Conservation (phyloP, 2,113 vertebrate species). For the Corythornis madagascariensis region DNA sequence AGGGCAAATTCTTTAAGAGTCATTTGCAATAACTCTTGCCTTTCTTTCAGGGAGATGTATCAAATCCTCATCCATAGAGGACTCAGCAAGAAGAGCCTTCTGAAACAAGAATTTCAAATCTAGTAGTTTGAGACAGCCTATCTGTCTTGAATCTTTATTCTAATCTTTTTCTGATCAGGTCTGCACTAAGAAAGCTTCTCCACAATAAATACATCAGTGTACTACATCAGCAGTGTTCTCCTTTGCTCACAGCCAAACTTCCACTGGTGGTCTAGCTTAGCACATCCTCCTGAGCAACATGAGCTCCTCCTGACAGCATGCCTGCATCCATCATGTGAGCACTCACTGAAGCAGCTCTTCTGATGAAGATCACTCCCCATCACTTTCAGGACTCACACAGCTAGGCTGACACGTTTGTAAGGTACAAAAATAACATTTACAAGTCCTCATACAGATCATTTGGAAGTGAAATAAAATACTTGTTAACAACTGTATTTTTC, state of each 20-base stretch:
- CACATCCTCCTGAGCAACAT: background rate
- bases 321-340: background rate
- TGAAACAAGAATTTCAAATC: background rate
- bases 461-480: constrained; percentile 22
- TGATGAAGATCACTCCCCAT: constrained; percentile 3
- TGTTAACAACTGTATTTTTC: background rate
- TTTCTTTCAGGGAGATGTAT: constrained; percentile 49
- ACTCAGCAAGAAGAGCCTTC: background rate
- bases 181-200: background rate
- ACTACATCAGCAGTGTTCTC: background rate
- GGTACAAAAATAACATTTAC: background rate
- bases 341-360: background rate
- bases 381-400: background rate
- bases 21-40: background rate
- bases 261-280: background rate
- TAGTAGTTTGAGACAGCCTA: background rate
- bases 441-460: background rate
- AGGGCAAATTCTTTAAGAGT: constrained; percentile 38
- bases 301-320: background rate
- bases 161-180: background rate
- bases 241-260: background rate
- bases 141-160: background rate
- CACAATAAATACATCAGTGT: background rate
- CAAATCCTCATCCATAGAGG: background rate
- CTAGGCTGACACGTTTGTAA: background rate